Base-by-base conservation (phyloP, 1,140 invertebrate species). In the Scylla paramamosain region DNA sequence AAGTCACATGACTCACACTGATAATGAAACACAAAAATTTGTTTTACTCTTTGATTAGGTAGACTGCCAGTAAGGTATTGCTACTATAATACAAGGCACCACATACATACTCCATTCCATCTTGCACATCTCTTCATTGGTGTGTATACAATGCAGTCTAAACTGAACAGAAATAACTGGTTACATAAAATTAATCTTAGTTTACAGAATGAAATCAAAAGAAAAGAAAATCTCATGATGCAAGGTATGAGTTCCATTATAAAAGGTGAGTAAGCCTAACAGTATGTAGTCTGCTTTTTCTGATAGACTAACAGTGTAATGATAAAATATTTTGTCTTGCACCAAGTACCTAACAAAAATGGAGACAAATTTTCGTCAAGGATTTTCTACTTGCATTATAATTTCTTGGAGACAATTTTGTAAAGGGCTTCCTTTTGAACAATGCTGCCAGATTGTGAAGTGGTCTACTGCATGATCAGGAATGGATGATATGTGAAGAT, bases 41-140 rank as follows among this genome's bases (percentile, higher is more conserved):
- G 67, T 25, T 77, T 77, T n/a, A n/a, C 12, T 77, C 0, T 77
- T 77, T 77, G 20, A 77, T 77, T 77, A 77, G 67, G 67, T 77
- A 77, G 67, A 77, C 67, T 77, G 67, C 67, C 67, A 77, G 67
- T 77, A 77, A 77, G n/a, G 67, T 77, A 77, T 77, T 77, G 67
- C 67, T n/a, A 0, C 25, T 77, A 7, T 77, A 77, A 77, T 20
- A 77, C 67, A 77, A 77, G 67, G 67, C 67, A 77, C 67, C 67
- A 77, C 67, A 77, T 77, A 77, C 67, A 77, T 12, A 77, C 25
- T 77, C 67, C 67, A 77, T 20, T 77, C 67, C 67, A 25, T n/a
- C 67, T n/a, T 1, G 3, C 67, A 77, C 67, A 20, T 77, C 6
- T 77, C 12, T n/a, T n/a, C 12, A 7, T 77, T 20, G 6, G 20